These are phyloP conservation scores for Tachina fera DNA, from an alignment of 2,888 invertebrate genomes.

Conservation along the genomic window DNA sequence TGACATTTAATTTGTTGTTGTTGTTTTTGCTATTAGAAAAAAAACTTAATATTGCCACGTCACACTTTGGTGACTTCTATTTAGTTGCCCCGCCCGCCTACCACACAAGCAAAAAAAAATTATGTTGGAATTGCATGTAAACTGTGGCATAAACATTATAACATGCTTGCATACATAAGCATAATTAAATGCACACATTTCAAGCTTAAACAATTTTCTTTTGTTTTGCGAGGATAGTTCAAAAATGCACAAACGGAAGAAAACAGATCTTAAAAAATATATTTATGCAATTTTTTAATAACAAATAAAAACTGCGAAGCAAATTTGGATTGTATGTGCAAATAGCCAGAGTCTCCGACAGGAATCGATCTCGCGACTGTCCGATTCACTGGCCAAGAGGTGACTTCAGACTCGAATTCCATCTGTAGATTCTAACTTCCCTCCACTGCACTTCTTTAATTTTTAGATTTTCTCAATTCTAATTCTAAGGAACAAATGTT, in stretches of 20 bases:
- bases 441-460: no score
- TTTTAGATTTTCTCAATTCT: no score
- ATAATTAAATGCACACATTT: conserved; percentile 29
- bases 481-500: no score
- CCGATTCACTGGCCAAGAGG: no score
- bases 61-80: conserved; percentile 71
- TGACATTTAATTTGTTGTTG: conserved; percentile 56
- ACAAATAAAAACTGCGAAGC: no score
- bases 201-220: conserved; percentile 5
- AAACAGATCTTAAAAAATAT: neutral
- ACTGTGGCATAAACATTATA: conserved; percentile 59
- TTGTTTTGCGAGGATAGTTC: neutral
- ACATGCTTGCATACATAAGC: no score
- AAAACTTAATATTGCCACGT: conserved; percentile 66
- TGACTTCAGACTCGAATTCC: no score
- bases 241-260: neutral
- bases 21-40: conserved; percentile 14
- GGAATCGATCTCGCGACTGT: no score
- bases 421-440: no score
- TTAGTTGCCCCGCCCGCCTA: no score
- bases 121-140: conserved; percentile 38
- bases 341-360: no score
- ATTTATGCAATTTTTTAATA: neutral
- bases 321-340: no score
- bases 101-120: conserved; percentile 30